A percentile compares a stretch with the other conserved stretches of the same genome.
Evolutionary conservation across 1,140 invertebrate genomes (phyloP).

Genomic region (Trachymyrmex septentrionalis): DNA sequence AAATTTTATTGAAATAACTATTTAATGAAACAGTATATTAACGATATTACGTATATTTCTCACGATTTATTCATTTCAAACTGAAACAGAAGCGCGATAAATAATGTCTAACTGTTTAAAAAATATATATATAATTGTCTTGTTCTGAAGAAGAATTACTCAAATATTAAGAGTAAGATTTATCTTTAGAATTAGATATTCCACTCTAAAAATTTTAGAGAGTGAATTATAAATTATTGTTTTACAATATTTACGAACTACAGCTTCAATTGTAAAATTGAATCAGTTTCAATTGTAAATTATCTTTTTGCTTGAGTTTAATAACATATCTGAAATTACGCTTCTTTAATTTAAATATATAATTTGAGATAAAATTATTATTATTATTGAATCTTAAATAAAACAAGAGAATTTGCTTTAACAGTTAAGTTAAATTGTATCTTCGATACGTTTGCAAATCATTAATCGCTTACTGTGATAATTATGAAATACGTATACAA

Average conservation of each 20-base stretch:
- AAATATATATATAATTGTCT: too few species aligned
- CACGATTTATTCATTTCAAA: not conserved
- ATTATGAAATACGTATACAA: not conserved
- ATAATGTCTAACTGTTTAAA: not conserved
- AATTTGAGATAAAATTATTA: conserved; percentile 5
- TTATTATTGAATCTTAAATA: not conserved
- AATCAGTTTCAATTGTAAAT: too few species aligned
- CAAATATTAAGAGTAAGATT: too few species aligned
- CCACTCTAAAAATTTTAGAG: too few species aligned
- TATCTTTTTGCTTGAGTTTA: not conserved
- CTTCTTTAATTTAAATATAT: not conserved
- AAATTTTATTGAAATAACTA: not conserved
- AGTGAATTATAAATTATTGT: not conserved
- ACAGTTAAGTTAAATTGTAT: not conserved
- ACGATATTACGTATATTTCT: not conserved
- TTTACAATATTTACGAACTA: not conserved
- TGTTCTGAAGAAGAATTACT: too few species aligned
- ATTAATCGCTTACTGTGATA: not conserved
- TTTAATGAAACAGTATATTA: not conserved
- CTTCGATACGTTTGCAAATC: not conserved
- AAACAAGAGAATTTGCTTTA: not conserved
- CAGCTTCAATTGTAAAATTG: too few species aligned
- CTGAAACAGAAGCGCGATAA: not conserved
- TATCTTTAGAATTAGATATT: too few species aligned
- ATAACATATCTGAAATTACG: not conserved